Percentiles rank a stretch among this genome's conserved stretches.
These are phyloP conservation scores for Bergia sp. DNA, from an alignment of 92 coral and sea anemone species.

Conservation along the genomic window DNA sequence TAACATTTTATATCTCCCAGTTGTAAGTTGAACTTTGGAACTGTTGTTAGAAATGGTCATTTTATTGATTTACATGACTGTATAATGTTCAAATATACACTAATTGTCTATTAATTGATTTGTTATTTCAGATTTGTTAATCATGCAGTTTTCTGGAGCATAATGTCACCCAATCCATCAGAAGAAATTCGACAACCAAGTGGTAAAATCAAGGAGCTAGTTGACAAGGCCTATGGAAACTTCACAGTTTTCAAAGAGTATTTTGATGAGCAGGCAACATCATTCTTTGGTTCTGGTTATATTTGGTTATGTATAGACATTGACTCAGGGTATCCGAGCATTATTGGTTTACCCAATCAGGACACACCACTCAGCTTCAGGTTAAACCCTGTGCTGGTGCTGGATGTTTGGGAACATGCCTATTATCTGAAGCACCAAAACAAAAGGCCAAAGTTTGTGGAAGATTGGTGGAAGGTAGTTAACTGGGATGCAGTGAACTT, in stretches of 20 bases:
- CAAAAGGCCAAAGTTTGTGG: conserved; percentile 75
- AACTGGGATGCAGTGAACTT: conserved; percentile 89
- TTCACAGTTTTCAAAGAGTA: conserved; percentile 64
- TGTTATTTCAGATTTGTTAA: conserved; percentile 72
- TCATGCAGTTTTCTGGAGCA: conserved; percentile 90
- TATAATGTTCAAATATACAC: not conserved
- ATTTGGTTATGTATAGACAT: conserved; percentile 83
- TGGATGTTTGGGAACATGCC: conserved; percentile 98
- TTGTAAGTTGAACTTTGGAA: too few relatives aligned
- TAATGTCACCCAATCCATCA: conserved; percentile 86
- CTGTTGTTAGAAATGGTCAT: not conserved
- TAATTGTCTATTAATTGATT: too few relatives aligned
- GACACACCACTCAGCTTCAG: conserved; percentile 74
- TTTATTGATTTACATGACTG: not conserved
- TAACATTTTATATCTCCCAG: too few relatives aligned
- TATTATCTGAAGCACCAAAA: conserved; percentile 90
- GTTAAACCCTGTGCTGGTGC: conserved; percentile 68
- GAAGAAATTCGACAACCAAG: conserved; percentile 72
- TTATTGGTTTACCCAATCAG: conserved; percentile 71
- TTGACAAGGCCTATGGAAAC: conserved; percentile 76
- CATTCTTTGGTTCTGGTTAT: conserved; percentile 90
- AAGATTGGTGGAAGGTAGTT: conserved; percentile 86
- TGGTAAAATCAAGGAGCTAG: conserved; percentile 65
- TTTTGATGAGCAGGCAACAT: conserved; percentile 64
- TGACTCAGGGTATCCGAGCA: conserved; percentile 51